A percentile compares a stretch with the other conserved stretches of the same genome.
phyloP scores from a whole-genome alignment of 1,140 invertebrate genomes.

The Phymorhynchus buccinoides region DNA sequence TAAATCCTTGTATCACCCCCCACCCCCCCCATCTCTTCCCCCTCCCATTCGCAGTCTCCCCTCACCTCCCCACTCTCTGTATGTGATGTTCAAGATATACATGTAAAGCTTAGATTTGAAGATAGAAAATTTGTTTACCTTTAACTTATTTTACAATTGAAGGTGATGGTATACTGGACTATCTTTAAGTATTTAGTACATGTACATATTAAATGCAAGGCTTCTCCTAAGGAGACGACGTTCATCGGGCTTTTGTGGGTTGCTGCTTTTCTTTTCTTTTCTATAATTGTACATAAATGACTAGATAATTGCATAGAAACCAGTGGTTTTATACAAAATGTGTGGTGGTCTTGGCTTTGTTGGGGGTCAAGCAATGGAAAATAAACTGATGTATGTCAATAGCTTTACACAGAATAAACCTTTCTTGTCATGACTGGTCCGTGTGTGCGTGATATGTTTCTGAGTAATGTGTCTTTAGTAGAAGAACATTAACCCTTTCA shows the following conservation, averaged over 20 bases:
- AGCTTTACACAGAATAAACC: slow-evolving; percentile 12
- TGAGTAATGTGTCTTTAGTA: not conserved
- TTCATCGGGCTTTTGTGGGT: not conserved
- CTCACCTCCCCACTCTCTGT: no score
- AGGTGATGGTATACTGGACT: not conserved
- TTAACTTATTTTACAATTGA: not conserved
- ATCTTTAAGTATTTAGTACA: no score
- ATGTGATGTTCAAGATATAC: not conserved
- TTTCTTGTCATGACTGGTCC: not conserved
- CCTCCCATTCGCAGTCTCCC: no score
- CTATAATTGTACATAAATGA: not conserved
- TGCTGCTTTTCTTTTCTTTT: not conserved
- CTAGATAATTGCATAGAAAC: not conserved
- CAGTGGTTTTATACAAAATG: not conserved
- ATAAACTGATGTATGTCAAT: not conserved
- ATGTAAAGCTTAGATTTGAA: not conserved
- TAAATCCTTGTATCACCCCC: not conserved
- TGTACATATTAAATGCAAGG: no score
- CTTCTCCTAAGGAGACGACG: not conserved
- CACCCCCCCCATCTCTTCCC: not conserved
- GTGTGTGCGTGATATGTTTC: not conserved
- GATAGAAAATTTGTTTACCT: not conserved
- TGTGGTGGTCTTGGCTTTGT: not conserved
- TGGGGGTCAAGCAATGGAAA: not conserved
- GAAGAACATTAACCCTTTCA: no score